phyloP scores from a whole-genome alignment of 2,113 vertebrate species.

The Chrysemys picta region DNA sequence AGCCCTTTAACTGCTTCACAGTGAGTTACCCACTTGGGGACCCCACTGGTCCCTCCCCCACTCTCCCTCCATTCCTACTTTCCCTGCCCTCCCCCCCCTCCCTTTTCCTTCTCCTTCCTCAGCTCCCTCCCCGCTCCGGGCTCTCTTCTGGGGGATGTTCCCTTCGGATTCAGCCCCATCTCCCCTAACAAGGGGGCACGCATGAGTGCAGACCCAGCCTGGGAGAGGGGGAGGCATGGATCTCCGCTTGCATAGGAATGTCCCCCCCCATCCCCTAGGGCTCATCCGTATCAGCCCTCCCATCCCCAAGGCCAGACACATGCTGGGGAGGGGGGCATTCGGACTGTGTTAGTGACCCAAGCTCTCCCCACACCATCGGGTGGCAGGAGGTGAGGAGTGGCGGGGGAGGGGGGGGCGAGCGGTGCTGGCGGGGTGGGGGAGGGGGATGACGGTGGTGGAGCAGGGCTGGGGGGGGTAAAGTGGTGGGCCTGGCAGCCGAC shows the following conservation, averaged over 20 bases:
- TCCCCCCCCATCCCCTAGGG: constrained; percentile 28
- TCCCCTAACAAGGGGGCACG: neutral
- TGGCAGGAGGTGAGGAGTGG: neutral
- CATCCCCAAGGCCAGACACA: neutral
- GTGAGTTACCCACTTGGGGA: neutral
- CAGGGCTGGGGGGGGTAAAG: neutral
- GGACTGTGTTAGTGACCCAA: constrained; percentile 67
- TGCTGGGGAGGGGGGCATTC: constrained; percentile 20
- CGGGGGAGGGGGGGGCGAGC: neutral
- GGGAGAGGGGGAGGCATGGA: neutral
- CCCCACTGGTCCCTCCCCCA: neutral
- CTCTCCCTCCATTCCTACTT: neutral
- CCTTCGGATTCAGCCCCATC: neutral
- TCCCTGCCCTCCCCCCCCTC: neutral
- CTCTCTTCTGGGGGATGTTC: neutral
- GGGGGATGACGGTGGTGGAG: constrained; percentile 1
- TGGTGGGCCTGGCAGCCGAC: neutral
- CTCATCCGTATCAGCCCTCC: no score
- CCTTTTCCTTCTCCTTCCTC: neutral
- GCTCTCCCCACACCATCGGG: rapidly evolving
- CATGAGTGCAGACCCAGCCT: neutral
- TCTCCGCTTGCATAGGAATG: constrained; percentile 44
- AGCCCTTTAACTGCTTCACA: neutral
- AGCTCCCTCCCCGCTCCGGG: neutral
- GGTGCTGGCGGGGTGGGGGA: neutral